Evolutionary conservation across 2,888 invertebrate species (phyloP).

Genomic region (Drosophila trichaetosa): DNA sequence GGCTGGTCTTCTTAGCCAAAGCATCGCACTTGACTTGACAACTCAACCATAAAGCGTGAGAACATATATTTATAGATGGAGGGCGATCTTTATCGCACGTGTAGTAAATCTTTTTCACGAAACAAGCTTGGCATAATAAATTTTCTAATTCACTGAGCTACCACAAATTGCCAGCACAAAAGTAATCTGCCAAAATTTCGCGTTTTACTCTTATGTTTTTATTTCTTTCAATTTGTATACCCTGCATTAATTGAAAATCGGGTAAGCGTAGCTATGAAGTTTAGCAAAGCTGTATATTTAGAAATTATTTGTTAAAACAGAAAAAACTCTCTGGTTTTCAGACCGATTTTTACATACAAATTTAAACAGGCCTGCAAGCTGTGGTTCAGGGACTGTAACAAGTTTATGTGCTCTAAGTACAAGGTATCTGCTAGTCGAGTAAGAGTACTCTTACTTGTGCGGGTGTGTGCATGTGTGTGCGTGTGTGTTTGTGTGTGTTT

Average conservation of each 20-base stretch:
- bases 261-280: background rate
- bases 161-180: conserved; percentile 16
- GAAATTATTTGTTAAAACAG: background rate
- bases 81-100: conserved; percentile 67
- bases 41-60: conserved; percentile 72
- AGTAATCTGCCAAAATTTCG: conserved; percentile 42
- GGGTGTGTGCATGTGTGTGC: background rate
- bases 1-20: background rate
- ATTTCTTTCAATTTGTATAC: conserved; percentile 1
- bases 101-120: conserved; percentile 71
- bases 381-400: no score
- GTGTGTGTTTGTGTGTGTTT: background rate
- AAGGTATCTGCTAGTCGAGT: background rate
- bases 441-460: background rate
- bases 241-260: background rate
- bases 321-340: background rate
- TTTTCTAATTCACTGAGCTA: conserved; percentile 22
- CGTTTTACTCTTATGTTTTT: conserved; percentile 7
- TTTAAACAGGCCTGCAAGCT: background rate
- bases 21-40: conserved; percentile 46
- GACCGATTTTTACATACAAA: background rate
- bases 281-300: background rate
- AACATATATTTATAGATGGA: conserved; percentile 66
- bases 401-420: no score
- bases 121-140: conserved; percentile 54